Evolutionary conservation across 2,113 vertebrate species (phyloP), one percentile per base, ranked within the genome.

Genomic region (Amphiprion percula): DNA sequence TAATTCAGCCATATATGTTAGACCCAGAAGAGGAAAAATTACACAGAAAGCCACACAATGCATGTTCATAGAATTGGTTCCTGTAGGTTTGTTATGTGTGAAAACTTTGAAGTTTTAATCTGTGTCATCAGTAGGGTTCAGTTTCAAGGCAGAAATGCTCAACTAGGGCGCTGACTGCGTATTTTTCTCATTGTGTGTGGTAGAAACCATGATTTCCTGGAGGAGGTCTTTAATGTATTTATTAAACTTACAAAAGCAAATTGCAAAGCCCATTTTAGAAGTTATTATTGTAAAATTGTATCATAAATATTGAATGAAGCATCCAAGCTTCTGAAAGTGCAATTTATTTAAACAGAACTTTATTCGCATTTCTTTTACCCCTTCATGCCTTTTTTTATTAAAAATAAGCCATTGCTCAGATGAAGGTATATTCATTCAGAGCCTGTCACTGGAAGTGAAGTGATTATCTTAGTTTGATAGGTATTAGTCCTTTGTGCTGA

Each of bases 401-500:
- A 24, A 75, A 68, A 24, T n/a, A 24, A 16, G 16, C 24, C 24
- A 28, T 19, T 24, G 12, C n/a, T 58, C 17, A 52, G 26, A 60
- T 19, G 17, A 33, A 58, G 15, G 10, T 67, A 8, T n/a, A 23
- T n/a, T 52, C 53, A 41, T 52, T 77, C 16, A 67, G 30, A 33
- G 61, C 16, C 30, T 23, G 77, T 67, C 30, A 2, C 21, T n/a
- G 5, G 11, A 44, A 14, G 41, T 12, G 19, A 44, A 62, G 14
- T 33, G 63, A 78, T 49, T 74, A 60, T 54, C 30, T 26, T 0
- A 26, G 50, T 53, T 52, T 55, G 28, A 37, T 23, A 53, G 14
- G 6, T 56, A 46, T 56, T 54, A 47, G 50, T 79, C 55, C 58
- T 74, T 50, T 64, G 62, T 41, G 39, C 15, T 50, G 73, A 49